Percentiles rank a stretch among this genome's conserved stretches.
Evolutionary conservation across 2,113 vertebrate species (phyloP).

Genomic region (Xiphophorus couchianus): DNA sequence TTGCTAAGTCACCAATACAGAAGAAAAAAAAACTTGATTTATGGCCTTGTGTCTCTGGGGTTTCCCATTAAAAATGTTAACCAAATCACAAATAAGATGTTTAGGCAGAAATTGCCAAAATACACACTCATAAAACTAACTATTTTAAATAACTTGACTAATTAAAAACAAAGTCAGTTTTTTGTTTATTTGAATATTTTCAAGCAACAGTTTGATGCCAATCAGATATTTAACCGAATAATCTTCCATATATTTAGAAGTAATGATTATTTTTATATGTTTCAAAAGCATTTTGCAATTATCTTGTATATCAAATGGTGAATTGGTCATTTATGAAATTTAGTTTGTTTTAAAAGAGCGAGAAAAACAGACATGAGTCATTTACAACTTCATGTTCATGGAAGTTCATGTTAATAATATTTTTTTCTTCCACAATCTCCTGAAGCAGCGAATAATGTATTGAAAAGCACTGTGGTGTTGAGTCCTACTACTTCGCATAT

Average conservation of each 20-base stretch:
- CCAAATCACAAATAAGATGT: too few species aligned
- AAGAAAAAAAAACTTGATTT: too few species aligned
- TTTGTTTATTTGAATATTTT: too few species aligned
- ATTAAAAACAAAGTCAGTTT: not conserved
- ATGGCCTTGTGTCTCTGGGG: too few species aligned
- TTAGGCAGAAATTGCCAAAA: too few species aligned
- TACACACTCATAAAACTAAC: too few species aligned
- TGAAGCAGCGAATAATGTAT: not conserved
- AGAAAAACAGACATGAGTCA: not conserved
- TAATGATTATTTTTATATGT: too few species aligned
- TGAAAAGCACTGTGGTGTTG: not conserved
- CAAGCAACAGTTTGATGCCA: not conserved
- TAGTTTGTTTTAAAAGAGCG: not conserved
- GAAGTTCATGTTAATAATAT: not conserved
- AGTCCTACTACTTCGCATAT: not conserved
- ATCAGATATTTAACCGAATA: not conserved
- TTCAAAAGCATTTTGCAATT: too few species aligned
- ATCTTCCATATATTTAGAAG: not conserved
- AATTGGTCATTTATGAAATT: too few species aligned
- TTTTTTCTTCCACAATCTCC: not conserved
- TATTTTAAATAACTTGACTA: not conserved
- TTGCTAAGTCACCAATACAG: too few species aligned
- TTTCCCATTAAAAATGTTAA: too few species aligned
- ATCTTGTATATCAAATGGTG: not conserved
- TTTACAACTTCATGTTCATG: not conserved